These are phyloP conservation scores for Pyrocephalus nanus DNA, from an alignment of 2,797 vertebrate genomes.

Conservation along the genomic window DNA sequence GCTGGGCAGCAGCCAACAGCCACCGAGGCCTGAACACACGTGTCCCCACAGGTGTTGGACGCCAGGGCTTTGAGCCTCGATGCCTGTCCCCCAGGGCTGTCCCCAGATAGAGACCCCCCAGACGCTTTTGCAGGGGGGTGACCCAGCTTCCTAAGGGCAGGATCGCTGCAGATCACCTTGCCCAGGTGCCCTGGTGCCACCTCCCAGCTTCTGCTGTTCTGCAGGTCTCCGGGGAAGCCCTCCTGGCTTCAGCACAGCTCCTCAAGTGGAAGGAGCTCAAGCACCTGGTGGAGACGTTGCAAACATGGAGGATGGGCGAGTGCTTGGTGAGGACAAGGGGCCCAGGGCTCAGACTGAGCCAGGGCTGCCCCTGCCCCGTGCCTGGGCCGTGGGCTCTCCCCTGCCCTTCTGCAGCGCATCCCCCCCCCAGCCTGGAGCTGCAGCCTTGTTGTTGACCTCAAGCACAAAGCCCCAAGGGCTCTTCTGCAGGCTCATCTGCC, in stretches of 20 bases:
- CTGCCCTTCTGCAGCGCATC: neutral
- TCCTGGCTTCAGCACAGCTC: neutral
- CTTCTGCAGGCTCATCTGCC: neutral
- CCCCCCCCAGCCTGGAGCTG: neutral
- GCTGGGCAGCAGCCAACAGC: neutral
- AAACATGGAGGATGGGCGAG: neutral
- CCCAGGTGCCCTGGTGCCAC: neutral
- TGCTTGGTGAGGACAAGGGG: neutral
- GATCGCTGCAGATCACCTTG: neutral
- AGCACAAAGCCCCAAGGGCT: no score
- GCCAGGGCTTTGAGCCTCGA: neutral
- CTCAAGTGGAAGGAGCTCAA: neutral
- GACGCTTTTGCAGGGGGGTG: neutral
- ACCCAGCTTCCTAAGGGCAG: neutral
- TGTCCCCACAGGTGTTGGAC: neutral
- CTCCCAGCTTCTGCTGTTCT: neutral
- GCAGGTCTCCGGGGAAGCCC: neutral
- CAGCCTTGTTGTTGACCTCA: neutral
- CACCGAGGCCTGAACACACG: neutral
- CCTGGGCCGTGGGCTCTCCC: neutral
- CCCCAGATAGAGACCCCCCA: neutral
- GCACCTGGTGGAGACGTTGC: neutral
- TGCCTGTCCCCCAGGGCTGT: neutral
- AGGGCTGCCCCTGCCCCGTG: neutral
- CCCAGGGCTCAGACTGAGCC: neutral